Conservation (phyloP, 1,140 invertebrate species). For the Philopotamus ludificatus region DNA sequence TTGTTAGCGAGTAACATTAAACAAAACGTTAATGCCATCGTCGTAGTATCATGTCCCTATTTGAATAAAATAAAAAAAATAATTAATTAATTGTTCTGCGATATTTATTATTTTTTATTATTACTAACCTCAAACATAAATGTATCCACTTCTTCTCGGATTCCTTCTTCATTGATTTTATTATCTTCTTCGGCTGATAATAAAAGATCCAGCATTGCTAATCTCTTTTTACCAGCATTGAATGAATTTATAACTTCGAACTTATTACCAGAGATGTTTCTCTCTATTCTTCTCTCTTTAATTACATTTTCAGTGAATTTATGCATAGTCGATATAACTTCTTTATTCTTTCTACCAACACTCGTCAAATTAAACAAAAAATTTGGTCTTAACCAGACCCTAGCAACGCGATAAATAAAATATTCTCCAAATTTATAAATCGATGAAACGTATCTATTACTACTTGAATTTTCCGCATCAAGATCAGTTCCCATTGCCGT, state of each 20-base stretch:
- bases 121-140: conserved; percentile 78
- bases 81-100: too few species aligned
- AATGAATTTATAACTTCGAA: conserved; percentile 13
- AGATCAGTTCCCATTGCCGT: conserved; percentile 49
- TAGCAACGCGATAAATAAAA: conserved; percentile 46
- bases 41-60: conserved; percentile 46
- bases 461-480: conserved; percentile 39
- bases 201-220: conserved; percentile 52
- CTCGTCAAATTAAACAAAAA: conserved; percentile 41
- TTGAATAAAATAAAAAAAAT: too few species aligned
- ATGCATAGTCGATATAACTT: conserved; percentile 42
- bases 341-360: conserved; percentile 40
- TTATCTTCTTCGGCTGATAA: conserved; percentile 59
- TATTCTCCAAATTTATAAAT: conserved; percentile 48
- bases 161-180: conserved; percentile 62
- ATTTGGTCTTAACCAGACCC: conserved; percentile 45
- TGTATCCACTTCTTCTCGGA: conserved; percentile 80
- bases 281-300: conserved; percentile 39
- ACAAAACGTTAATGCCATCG: conserved; percentile 39
- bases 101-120: too few species aligned
- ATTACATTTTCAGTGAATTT: conserved; percentile 47
- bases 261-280: neutral
- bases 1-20: conserved; percentile 43
- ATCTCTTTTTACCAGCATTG: conserved; percentile 34
- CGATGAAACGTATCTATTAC: conserved; percentile 46